phyloP scores from a whole-genome alignment of 2,797 vertebrate genomes.

The Linurgus olivaceus region DNA sequence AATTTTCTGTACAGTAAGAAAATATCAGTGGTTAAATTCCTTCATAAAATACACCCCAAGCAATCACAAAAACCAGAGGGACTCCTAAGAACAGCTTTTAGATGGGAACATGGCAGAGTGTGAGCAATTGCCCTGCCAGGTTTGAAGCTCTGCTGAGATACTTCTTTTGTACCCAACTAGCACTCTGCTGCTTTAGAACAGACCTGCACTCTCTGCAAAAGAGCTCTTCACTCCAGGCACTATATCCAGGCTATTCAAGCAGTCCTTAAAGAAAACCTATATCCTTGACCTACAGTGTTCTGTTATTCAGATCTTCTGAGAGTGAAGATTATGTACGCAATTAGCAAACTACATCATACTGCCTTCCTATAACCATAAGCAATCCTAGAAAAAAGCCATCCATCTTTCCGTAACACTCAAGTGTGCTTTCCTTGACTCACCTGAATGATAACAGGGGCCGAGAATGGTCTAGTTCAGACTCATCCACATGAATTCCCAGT shows the following conservation, averaged over 20 bases:
- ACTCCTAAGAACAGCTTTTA: neutral
- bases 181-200: neutral
- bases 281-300: neutral
- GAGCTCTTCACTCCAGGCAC: neutral
- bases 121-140: neutral
- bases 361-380: neutral
- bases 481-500: constrained; percentile 92
- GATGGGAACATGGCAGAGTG: neutral
- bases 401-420: neutral
- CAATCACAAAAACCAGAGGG: neutral
- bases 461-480: constrained; percentile 90
- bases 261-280: neutral
- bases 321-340: neutral
- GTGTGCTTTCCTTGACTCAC: constrained; percentile 61
- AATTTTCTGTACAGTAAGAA: neutral
- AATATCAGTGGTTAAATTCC: neutral
- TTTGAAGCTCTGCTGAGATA: neutral
- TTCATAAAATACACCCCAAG: neutral
- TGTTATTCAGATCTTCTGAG: neutral
- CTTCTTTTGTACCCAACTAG: neutral
- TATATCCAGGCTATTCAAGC: neutral
- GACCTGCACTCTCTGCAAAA: neutral
- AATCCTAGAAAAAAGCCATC: neutral
- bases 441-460: constrained; percentile 91
- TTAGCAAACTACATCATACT: neutral